Base-by-base conservation (phyloP, 2,888 invertebrate genomes). In the Leptogaster cylindrica region DNA sequence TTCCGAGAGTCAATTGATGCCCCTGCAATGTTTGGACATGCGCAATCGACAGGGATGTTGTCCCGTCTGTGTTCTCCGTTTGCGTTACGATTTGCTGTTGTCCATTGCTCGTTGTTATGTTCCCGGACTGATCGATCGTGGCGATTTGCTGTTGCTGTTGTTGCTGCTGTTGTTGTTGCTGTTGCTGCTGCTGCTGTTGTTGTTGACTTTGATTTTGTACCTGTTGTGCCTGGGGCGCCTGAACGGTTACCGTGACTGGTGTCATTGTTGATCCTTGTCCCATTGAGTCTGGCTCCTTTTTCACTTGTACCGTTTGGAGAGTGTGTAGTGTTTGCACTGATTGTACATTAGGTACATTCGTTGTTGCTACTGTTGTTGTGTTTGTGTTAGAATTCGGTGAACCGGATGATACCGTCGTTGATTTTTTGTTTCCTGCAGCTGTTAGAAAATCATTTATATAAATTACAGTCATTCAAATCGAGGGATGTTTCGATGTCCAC, bases 1-100 rank as follows among this genome's bases (percentile, higher is more conserved):
- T 81, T 73, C 80, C 79, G 71, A 81, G 75, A 41, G 72, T 72
- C 66, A 81, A 77, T 73, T 80, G 81, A 75, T 81, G 81, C 63
- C 81, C 81, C 72, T 79, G 81, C 74, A 81, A 71, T 51, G 81
- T 80, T 75, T 81, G 81, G 68, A 81, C 81, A 73, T 81, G 81
- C 25, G 81, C 80, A 70, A 81, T 80, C 1, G 81, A 81, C 48
- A 81, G 68, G 16, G 81, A 79, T 44, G 80, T 76, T 25, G 80
- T 80, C 33, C 80, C 79, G 70, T 81, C 81, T 8, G 80, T 79
- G 68, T 81, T 80, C 71, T 81, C 81, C 3, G 79, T 75, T 72
- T 81, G 80, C 23, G 81, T 80, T 28, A 81, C 80, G 67, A 81
- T 75, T 70, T 79, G 80, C 52, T 74, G 75, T 33, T 74, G 75